Percentiles rank a stretch among this genome's conserved stretches.
Evolutionary conservation across 2,113 vertebrate genomes (phyloP).

Genomic region (Gymnarchus niloticus): DNA sequence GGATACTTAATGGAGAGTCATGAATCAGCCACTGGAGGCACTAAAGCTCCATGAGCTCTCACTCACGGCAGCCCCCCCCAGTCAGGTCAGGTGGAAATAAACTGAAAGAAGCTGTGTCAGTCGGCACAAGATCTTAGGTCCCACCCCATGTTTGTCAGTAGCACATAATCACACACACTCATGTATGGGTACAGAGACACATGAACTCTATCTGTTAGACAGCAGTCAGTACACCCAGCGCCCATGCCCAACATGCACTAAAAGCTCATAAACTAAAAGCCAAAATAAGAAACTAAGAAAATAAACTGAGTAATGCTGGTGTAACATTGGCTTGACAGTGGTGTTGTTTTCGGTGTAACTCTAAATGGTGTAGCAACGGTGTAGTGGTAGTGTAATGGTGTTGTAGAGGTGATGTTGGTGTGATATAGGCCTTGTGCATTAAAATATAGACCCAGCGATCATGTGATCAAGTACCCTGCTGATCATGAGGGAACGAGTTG

Average conservation of each 20-base stretch:
- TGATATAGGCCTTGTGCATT: neutral
- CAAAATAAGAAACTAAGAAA: neutral
- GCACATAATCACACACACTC: neutral
- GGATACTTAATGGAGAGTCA: constrained; percentile 33
- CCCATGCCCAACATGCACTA: neutral
- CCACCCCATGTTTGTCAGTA: neutral
- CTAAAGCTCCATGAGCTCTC: constrained; percentile 31
- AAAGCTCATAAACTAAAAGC: too few relatives aligned
- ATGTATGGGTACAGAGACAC: neutral
- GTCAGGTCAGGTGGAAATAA: neutral
- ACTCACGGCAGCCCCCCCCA: constrained; percentile 23
- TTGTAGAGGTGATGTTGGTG: neutral
- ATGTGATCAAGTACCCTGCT: neutral
- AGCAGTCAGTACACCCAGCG: neutral
- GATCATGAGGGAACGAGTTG: neutral
- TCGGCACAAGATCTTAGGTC: neutral
- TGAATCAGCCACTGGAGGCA: constrained; percentile 45
- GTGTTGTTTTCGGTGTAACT: too few relatives aligned
- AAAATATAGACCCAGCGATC: neutral
- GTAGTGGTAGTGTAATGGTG: neutral
- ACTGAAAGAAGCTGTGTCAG: neutral
- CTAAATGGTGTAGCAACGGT: neutral
- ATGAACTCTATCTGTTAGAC: neutral
- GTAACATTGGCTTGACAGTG: neutral
- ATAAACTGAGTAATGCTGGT: neutral